Percentiles rank a stretch among this genome's conserved stretches.
Conservation (phyloP, 1,140 invertebrate species). For the Octopus bimaculoides region DNA sequence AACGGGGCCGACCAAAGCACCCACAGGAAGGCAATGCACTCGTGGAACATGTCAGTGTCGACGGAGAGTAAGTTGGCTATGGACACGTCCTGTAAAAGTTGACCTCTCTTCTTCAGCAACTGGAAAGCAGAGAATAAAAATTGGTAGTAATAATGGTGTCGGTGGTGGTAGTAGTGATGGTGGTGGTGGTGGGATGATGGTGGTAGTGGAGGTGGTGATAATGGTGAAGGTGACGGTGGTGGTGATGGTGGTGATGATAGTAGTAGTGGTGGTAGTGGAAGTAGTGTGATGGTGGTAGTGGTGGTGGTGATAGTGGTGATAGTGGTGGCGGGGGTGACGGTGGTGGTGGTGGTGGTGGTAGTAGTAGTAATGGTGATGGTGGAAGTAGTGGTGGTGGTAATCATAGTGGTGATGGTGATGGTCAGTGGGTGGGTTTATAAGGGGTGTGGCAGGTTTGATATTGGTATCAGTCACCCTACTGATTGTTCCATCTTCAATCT, state of each 20-base stretch:
- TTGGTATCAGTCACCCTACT: too few species aligned
- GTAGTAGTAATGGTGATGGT: not conserved
- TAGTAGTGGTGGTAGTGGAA: too few species aligned
- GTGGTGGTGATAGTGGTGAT: conserved; percentile 14
- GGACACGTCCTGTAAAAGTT: not conserved
- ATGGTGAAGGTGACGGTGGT: too few species aligned
- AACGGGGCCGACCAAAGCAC: too few species aligned
- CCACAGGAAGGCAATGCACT: not conserved
- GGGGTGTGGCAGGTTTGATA: not conserved
- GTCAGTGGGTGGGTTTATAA: not conserved
- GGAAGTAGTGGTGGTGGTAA: conserved; percentile 4
- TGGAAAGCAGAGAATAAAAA: too few species aligned
- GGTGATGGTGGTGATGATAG: too few species aligned
- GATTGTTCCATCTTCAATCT: too few species aligned
- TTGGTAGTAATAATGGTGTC: too few species aligned
- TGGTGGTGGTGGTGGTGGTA: not conserved
- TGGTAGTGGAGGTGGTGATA: not conserved
- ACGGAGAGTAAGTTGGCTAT: not conserved
- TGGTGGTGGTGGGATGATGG: not conserved
- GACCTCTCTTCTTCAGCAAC: conserved; percentile 1
- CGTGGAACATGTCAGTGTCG: conserved; percentile 30
- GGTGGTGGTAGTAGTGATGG: too few species aligned
- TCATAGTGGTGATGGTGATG: conserved; percentile 12
- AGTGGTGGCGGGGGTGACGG: not conserved
- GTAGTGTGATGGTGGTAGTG: conserved; percentile 9